Evolutionary conservation across 2,797 vertebrate genomes (phyloP).

Genomic region (Meriones psammophilus): DNA sequence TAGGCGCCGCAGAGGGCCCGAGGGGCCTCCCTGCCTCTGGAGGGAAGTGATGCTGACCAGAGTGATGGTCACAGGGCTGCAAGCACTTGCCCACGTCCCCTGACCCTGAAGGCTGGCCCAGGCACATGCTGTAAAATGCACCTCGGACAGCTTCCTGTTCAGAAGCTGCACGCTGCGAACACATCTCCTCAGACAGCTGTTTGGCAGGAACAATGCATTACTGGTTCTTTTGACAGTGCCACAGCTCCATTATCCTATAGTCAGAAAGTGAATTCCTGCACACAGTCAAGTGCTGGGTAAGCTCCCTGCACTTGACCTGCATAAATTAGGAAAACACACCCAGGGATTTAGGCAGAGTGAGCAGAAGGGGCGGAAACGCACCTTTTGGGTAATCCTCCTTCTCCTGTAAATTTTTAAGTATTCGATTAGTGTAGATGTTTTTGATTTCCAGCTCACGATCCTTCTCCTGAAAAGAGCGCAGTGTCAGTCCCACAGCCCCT

Average conservation of each 20-base stretch:
- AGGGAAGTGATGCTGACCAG: not conserved
- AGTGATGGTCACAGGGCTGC: not conserved
- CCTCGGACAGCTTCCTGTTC: not conserved
- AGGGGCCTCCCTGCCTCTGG: not conserved
- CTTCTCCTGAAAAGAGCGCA: conserved; percentile 87
- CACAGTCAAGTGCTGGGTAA: not conserved
- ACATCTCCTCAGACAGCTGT: not conserved
- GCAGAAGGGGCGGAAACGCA: conserved; percentile 59
- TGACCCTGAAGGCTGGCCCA: not conserved
- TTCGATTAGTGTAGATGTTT: conserved; percentile 90
- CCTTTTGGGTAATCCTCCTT: conserved; percentile 79
- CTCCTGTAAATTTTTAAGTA: conserved; percentile 85
- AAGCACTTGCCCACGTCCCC: not conserved
- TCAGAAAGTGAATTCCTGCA: not conserved
- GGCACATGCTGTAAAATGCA: not conserved
- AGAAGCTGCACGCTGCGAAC: not conserved
- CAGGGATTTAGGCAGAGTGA: conserved; percentile 43
- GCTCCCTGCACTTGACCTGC: not conserved
- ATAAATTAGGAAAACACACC: conserved; percentile 11
- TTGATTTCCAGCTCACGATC: conserved; percentile 87
- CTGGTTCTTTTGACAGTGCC: no score
- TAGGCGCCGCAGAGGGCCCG: not conserved
- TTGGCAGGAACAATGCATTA: not conserved
- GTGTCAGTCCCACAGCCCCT: not conserved
- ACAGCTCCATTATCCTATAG: not conserved